Base-by-base conservation (phyloP, 1,140 invertebrate species). In the Saccostrea cuccullata region DNA sequence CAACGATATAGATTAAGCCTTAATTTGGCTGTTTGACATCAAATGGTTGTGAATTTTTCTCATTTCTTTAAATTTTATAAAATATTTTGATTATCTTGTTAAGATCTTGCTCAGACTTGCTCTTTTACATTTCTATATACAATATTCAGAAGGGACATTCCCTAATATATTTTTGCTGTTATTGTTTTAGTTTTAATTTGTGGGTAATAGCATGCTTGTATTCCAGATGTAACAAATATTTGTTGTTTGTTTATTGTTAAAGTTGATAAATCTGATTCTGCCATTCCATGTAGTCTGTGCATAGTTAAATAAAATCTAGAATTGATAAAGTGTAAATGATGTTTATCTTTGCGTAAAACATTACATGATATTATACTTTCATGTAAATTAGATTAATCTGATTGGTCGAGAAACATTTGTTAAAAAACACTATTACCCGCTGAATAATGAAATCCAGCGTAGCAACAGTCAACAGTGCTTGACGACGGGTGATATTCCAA, bases 231-330 rank as follows among this genome's bases (percentile, higher is more conserved):
- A 77, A 13, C 12, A 26, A 77, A 30, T 77, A 13, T 30, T 77
- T 77, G 70, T 77, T 77, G 70, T 77, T 77, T 77, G 58, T 77
- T 77, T 36, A 30, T 77, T 77, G 70, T 77, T 30, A 26, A 77
- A 36, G 70, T 77, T 77, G 30, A 77, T 30, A 26, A 77, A 15
- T 77, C 26, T 30, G 23, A 15, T 15, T 77, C 70, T 77, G 70
- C 70, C 70, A 77, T 77, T 77, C 70, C 26, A 36, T 77, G 70
- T 77, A 77, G 70, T 30, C 8, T 77, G 26, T 77, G 70, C 70
- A 77, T 77, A 30, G 26, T 77, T 30, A 20, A 77, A 77, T 77
- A 77, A 77, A 77, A 15, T 64, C 26, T 77, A 77, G 70, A 77
- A 26, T 77, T 77, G 30, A 36, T 77, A 26, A 77, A 26, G 30